Evolutionary conservation across 2,797 vertebrate species (phyloP).

Genomic region (Mycteria americana): DNA sequence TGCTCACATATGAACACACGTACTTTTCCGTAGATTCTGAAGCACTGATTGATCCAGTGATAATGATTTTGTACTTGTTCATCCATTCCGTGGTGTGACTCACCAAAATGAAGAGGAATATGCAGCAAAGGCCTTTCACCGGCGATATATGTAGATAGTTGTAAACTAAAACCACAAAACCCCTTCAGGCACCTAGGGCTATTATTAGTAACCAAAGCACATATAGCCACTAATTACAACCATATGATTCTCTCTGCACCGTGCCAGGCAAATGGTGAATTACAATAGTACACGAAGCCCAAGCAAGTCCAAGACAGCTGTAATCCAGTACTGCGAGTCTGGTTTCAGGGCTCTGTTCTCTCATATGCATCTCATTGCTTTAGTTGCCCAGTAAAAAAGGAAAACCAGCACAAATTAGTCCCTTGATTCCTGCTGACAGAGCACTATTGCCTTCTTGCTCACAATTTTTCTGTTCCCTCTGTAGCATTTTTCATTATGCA

Average conservation of each 20-base stretch:
- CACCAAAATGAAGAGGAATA: background rate
- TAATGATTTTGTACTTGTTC: background rate
- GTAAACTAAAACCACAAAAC: background rate
- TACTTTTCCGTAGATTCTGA: background rate
- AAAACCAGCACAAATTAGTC: background rate
- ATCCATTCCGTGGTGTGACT: background rate
- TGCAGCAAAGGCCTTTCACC: background rate
- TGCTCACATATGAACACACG: fast-evolving
- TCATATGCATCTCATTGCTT: background rate
- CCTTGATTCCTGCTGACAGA: background rate
- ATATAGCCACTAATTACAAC: background rate
- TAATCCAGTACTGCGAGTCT: background rate
- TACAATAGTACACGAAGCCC: background rate
- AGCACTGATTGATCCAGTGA: background rate
- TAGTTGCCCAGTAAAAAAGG: background rate
- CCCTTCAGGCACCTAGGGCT: background rate
- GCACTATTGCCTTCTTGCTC: background rate
- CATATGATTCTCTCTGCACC: background rate
- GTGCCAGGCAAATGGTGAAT: background rate
- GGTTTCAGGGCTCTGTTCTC: background rate
- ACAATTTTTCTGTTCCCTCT: background rate
- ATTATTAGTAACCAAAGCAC: background rate
- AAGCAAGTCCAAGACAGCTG: background rate
- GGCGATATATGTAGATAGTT: background rate
- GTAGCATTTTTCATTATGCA: background rate